Percentiles rank a stretch among this genome's conserved stretches.
These are phyloP conservation scores for Neelides sp. DNA, from an alignment of 1,140 invertebrate genomes.

Conservation along the genomic window DNA sequence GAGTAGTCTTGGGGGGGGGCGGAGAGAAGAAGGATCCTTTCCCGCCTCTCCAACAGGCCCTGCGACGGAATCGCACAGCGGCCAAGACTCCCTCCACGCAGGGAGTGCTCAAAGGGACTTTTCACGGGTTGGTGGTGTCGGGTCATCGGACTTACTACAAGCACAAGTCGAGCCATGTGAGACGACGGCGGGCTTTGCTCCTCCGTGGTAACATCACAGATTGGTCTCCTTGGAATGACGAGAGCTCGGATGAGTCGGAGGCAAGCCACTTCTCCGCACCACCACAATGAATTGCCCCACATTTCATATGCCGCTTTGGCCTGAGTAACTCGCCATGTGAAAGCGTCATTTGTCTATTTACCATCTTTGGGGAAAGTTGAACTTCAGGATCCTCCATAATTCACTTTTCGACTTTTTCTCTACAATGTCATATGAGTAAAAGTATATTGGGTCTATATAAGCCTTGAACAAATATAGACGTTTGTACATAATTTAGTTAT, in stretches of 20 bases:
- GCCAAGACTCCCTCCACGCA: neutral
- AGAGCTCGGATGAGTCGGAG: neutral
- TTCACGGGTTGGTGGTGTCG: neutral
- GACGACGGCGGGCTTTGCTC: conserved; percentile 16
- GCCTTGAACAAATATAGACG: no score
- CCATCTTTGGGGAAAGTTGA: no score
- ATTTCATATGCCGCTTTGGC: no score
- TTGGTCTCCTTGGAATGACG: conserved; percentile 27
- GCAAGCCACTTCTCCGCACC: no score
- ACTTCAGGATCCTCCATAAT: no score
- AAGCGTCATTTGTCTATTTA: no score
- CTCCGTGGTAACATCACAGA: conserved; percentile 25
- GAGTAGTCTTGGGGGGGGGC: conserved; percentile 43
- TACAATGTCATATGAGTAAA: no score
- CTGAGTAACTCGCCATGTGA: no score
- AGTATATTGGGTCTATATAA: no score
- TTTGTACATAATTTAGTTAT: no score
- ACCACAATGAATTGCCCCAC: no score
- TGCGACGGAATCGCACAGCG: conserved; percentile 1
- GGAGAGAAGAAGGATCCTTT: conserved; percentile 24
- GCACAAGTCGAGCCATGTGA: conserved; percentile 2
- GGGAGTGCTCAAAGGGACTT: neutral
- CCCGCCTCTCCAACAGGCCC: conserved; percentile 22
- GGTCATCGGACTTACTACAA: neutral
- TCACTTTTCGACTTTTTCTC: no score